phyloP scores from a whole-genome alignment of 2,888 invertebrate species.

The Rhagium mordax region DNA sequence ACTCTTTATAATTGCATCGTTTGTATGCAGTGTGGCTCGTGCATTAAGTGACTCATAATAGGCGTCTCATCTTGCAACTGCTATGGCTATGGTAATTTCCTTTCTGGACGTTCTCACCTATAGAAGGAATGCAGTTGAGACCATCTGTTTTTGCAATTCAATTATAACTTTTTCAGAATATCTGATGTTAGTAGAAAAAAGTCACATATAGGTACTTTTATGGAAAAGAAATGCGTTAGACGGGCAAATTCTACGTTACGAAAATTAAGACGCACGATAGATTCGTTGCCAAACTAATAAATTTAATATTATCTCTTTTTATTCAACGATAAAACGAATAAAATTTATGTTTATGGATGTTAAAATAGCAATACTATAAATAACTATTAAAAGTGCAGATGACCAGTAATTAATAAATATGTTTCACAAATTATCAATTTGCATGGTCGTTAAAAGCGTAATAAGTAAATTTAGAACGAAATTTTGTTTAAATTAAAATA shows the following conservation, averaged over 20 bases:
- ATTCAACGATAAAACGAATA: slow-evolving; percentile 16
- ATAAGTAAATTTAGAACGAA: neutral
- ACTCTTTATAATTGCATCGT: slow-evolving; percentile 22
- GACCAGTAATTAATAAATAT: neutral
- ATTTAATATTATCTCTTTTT: slow-evolving; percentile 17
- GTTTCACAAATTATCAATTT: neutral
- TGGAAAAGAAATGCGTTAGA: neutral
- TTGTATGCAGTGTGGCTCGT: slow-evolving; percentile 24
- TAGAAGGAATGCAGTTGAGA: slow-evolving; percentile 17
- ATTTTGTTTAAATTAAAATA: too few relatives aligned
- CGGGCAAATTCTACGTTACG: neutral
- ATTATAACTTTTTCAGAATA: neutral
- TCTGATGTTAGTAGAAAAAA: neutral
- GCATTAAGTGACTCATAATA: slow-evolving; percentile 19
- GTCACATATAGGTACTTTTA: too few relatives aligned
- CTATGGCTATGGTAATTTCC: slow-evolving; percentile 20
- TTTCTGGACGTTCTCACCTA: slow-evolving; percentile 19
- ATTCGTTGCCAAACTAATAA: slow-evolving; percentile 22
- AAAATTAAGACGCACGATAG: slow-evolving; percentile 1
- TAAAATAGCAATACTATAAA: slow-evolving; percentile 8
- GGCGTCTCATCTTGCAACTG: neutral
- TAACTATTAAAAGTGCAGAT: neutral
- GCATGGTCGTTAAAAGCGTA: neutral
- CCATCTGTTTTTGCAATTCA: neutral
- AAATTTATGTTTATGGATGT: slow-evolving; percentile 2